Evolutionary conservation across 2,888 invertebrate species (phyloP), one percentile per base, ranked within the genome.

Genomic region (Spisula subtruncata): DNA sequence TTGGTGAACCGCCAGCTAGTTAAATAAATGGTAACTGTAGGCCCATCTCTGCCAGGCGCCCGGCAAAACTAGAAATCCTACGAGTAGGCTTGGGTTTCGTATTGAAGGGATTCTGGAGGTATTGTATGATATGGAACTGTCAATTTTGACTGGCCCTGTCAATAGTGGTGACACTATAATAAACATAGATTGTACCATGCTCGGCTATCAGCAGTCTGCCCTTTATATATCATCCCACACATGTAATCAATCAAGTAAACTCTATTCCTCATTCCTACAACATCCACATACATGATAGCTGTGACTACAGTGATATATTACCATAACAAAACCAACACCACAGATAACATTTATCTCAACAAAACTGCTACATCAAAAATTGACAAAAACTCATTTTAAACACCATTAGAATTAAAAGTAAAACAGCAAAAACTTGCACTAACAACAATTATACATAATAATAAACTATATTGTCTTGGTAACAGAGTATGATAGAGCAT

Each of bases 161-260:
- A n/a, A n/a, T n/a, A n/a, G n/a, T n/a, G n/a, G n/a, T n/a, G n/a
- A n/a, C n/a, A n/a, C n/a, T n/a, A n/a, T n/a, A n/a, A n/a, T 60
- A 60, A 60, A 60, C n/a, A 25, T 66, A n/a, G n/a, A 66, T n/a
- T 25, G 2, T 12, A 25, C 25, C 60, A 66, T 66, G 25, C 25
- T 12, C 41, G 8, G 25, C 10, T 66, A 66, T 66, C 60, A 66
- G 60, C 60, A 66, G 60, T 66, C 60, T 66, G 60, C 60, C 60
- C 60, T 66, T 66, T 66, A 66, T 66, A 66, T 66, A 66, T 25
- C n/a, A 66, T n/a, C 60, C 60, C 25, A 66, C 60, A 25, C 60
- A 25, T 10, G 60, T 66, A n/a, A 66, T 66, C 60, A n/a, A 66
- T 66, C 60, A 66, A 66, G 8, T 25, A 25, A 8, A n/a, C 60